phyloP scores from a whole-genome alignment of 2,113 vertebrate species.

The Motacilla alba region DNA sequence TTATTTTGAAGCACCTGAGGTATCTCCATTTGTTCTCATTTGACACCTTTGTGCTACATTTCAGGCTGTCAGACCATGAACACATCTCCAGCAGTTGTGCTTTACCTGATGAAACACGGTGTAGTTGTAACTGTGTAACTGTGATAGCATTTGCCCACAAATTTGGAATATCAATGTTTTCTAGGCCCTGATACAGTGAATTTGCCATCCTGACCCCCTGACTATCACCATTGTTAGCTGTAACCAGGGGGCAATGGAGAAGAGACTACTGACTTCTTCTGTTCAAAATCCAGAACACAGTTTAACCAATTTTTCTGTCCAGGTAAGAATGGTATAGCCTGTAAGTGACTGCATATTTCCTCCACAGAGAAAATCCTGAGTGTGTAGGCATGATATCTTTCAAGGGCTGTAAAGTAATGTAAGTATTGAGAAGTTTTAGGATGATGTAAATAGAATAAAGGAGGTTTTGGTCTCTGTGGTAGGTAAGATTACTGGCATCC shows the following conservation, averaged over 20 bases:
- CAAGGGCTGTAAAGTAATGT: not conserved
- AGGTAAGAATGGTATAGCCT: not conserved
- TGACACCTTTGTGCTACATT: not conserved
- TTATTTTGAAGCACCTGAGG: constrained; percentile 29
- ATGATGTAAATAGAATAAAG: constrained; percentile 23
- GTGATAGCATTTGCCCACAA: not conserved
- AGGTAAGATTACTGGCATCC: not conserved
- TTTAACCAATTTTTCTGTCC: constrained; percentile 9
- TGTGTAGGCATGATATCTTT: not conserved
- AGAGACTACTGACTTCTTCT: not conserved
- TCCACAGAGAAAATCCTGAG: constrained; percentile 2
- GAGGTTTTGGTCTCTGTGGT: not conserved
- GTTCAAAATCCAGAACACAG: not conserved
- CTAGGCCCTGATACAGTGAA: not conserved
- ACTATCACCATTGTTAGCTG: not conserved
- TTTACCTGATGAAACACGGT: constrained; percentile 11
- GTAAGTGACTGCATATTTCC: constrained; percentile 17
- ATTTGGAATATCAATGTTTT: not conserved
- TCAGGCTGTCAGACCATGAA: not conserved
- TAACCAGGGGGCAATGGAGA: not conserved
- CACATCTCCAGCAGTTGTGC: not conserved
- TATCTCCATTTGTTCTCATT: constrained; percentile 18
- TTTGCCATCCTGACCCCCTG: not conserved
- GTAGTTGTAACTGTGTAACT: not conserved
- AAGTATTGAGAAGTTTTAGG: constrained; percentile 10